A percentile compares a stretch with the other conserved stretches of the same genome.
These are phyloP conservation scores for Menidia menidia DNA, from an alignment of 2,797 vertebrate species.

Conservation along the genomic window DNA sequence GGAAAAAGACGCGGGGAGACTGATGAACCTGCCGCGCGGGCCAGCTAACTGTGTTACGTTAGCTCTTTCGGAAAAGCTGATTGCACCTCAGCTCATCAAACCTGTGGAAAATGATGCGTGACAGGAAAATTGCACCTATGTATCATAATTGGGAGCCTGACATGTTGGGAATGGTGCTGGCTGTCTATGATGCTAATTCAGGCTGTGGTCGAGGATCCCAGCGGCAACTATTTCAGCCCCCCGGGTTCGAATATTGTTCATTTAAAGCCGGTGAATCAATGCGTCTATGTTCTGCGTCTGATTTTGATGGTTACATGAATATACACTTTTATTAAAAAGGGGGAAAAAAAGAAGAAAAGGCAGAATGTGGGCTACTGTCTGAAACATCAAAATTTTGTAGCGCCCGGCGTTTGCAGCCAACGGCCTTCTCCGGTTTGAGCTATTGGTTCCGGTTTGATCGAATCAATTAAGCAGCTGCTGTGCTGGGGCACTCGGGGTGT, in stretches of 20 bases:
- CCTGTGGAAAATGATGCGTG: constrained; percentile 68
- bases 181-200: constrained; percentile 70
- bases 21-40: constrained; percentile 55
- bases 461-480: constrained; percentile 62
- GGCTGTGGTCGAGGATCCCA: constrained; percentile 74
- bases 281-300: not conserved
- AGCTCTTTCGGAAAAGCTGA: constrained; percentile 47
- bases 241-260: constrained; percentile 21
- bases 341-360: no score
- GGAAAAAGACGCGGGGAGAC: constrained; percentile 23
- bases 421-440: constrained; percentile 8
- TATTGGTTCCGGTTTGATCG: constrained; percentile 46
- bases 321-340: no score
- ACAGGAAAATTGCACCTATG: constrained; percentile 70
- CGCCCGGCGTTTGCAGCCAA: no score
- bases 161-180: constrained; percentile 67
- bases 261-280: constrained; percentile 17
- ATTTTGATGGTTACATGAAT: not conserved
- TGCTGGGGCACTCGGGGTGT: constrained; percentile 52
- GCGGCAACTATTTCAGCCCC: constrained; percentile 36
- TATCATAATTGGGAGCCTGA: constrained; percentile 71
- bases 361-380: not conserved
- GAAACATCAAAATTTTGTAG: constrained; percentile 15
- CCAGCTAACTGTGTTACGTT: constrained; percentile 15
- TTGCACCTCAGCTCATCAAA: constrained; percentile 62